A percentile compares a stretch with the other conserved stretches of the same genome.
These are phyloP conservation scores for Stomorhina lunata DNA, from an alignment of 2,888 invertebrate species.

Conservation along the genomic window DNA sequence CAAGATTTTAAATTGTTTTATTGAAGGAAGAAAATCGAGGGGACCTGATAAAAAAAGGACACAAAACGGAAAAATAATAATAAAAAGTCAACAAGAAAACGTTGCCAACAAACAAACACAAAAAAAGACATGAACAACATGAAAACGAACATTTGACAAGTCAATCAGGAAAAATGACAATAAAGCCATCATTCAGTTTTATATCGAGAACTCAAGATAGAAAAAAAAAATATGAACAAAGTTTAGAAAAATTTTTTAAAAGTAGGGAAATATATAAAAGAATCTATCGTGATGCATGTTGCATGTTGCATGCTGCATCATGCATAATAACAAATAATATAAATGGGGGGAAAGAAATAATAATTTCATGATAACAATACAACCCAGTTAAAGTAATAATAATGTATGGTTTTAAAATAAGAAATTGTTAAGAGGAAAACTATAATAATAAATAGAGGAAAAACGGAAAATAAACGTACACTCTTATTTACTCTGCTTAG, in stretches of 20 bases:
- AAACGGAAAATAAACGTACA: background rate
- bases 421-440: slow-evolving; percentile 8
- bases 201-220: background rate
- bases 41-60: background rate
- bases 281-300: background rate
- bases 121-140: background rate
- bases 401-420: slow-evolving; percentile 8
- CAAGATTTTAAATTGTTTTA: background rate
- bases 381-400: background rate
- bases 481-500: too few species aligned
- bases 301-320: background rate
- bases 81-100: background rate
- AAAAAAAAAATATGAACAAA: too few species aligned
- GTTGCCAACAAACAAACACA: background rate
- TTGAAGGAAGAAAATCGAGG: background rate
- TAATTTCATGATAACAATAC: slow-evolving; percentile 22
- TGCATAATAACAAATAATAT: slow-evolving; percentile 14
- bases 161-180: slow-evolving; percentile 48
- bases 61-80: background rate
- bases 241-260: background rate
- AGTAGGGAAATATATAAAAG: background rate
- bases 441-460: slow-evolving; percentile 9
- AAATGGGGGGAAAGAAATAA: background rate
- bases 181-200: slow-evolving; percentile 46
- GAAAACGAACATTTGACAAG: slow-evolving; percentile 50